phyloP scores from a whole-genome alignment of 2,888 invertebrate genomes.

The Leistus spinibarbis region DNA sequence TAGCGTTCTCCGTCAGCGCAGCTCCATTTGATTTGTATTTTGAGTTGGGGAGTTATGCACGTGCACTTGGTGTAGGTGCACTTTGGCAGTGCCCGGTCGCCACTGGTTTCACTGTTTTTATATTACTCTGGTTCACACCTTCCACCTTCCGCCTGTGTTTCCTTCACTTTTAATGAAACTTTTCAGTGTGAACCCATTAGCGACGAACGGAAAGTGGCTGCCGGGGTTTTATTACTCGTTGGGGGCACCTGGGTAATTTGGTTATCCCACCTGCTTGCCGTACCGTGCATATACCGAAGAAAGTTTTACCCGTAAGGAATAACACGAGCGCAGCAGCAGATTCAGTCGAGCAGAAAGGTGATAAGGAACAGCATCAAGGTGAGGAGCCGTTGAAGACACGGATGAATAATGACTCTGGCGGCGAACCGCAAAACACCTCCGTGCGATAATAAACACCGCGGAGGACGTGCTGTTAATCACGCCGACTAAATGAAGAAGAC shows the following conservation, averaged over 20 bases:
- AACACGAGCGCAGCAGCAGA: conserved; percentile 43
- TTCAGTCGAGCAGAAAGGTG: conserved; percentile 55
- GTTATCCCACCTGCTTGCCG: neutral
- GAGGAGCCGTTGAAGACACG: conserved; percentile 17
- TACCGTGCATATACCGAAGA: neutral
- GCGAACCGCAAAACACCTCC: conserved; percentile 34
- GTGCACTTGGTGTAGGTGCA: conserved; percentile 25
- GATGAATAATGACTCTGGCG: conserved; percentile 32
- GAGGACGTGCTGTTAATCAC: conserved; percentile 2
- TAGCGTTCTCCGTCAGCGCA: conserved; percentile 41
- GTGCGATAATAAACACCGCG: conserved; percentile 5
- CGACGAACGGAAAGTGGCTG: conserved; percentile 6
- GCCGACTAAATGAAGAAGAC: conserved; percentile 31
- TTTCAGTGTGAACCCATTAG: conserved; percentile 39
- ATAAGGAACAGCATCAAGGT: conserved; percentile 50
- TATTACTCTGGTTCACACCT: conserved; percentile 34
- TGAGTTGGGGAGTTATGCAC: conserved; percentile 44
- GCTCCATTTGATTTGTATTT: conserved; percentile 55
- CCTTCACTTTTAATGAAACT: conserved; percentile 39
- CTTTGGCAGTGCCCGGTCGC: conserved; percentile 15
- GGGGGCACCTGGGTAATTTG: conserved; percentile 13
- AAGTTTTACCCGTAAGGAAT: conserved; percentile 2
- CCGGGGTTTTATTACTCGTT: neutral
- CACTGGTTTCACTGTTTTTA: conserved; percentile 30
- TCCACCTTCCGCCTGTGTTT: conserved; percentile 39